Evolutionary conservation across 2,797 vertebrate species (phyloP).

Genomic region (Coregonus ussuriensis): DNA sequence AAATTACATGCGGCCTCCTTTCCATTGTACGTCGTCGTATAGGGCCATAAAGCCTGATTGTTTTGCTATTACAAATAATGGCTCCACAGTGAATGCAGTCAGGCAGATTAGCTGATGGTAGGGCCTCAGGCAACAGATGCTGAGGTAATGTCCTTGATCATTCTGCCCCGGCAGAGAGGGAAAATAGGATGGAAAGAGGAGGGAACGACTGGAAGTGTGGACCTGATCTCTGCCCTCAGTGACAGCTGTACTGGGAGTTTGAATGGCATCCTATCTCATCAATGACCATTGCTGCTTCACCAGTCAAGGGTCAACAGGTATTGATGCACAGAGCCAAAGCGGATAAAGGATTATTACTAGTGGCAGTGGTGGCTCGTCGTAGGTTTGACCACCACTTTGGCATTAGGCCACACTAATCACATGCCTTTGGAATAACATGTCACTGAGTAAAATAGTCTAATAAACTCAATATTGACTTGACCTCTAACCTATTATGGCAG

Average conservation of each 20-base stretch:
- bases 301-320: background rate
- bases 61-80: constrained; percentile 84
- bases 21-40: constrained; percentile 68
- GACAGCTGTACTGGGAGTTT: background rate
- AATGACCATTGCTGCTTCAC: background rate
- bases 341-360: background rate
- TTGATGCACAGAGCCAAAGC: constrained; percentile 1
- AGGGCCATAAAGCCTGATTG: constrained; percentile 82
- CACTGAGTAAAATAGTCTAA: background rate
- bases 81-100: constrained; percentile 67
- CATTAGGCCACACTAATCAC: background rate
- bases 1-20: constrained; percentile 74
- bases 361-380: background rate
- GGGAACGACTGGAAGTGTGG: background rate
- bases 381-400: background rate
- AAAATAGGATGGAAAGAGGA: constrained; percentile 5
- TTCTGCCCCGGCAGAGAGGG: constrained; percentile 49
- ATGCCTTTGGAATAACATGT: background rate
- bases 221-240: background rate
- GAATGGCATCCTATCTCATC: constrained; percentile 7
- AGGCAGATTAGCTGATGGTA: constrained; percentile 69
- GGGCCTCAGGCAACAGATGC: constrained; percentile 67
- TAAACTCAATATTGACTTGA: background rate
- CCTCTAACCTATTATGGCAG: background rate
- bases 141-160: constrained; percentile 60